Base-by-base conservation (phyloP, 1,140 invertebrate species). In the Piezodorus guildinii region DNA sequence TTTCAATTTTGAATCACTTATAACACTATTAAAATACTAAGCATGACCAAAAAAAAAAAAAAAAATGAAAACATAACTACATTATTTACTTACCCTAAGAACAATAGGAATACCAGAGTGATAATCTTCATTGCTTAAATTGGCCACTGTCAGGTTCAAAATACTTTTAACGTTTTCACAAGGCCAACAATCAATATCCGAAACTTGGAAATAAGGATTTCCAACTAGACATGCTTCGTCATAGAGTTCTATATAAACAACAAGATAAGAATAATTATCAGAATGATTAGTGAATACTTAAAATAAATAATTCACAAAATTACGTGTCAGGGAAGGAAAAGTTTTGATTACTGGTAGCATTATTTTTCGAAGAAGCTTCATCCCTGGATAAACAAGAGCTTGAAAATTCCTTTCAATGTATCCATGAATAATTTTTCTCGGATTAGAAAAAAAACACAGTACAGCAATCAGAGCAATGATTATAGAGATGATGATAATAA, bases 221-320 rank as follows among this genome's bases (percentile, higher is more conserved):
- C 84, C 79, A 30, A 88, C 72, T 44, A 90, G 72, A 73, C 87
- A 90, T 72, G 81, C 83, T 75, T 90, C 87, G 77, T 89, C 86
- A 70, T 89, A 87, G 64, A 82, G 82, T 72, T 83, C 86, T 88
- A 69, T 52, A n/a, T 30, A 30, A 30, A 30, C 8, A 30, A 30
- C 27, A 30, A 3, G 27, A 30, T 30, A 30, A 30, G 3, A 80
- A 78, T 67, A 68, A 69, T 72, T 23, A 39, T 34, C 4, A 23
- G 64, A 65, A 68, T 15, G 10, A 30, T 30, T 30, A 46, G 17
- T 46, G 45, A 17, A 46, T 16, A 17, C 17, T 46, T 46, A 46
- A 17, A 46, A 46, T 4, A 17, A 46, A 46, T 16, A 17, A 46
- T 46, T 46, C 15, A 46, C 45, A 46, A 5, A 46, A 16, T 46